Evolutionary conservation across 1,140 invertebrate genomes (phyloP).

Genomic region (Eurosta solidaginis): DNA sequence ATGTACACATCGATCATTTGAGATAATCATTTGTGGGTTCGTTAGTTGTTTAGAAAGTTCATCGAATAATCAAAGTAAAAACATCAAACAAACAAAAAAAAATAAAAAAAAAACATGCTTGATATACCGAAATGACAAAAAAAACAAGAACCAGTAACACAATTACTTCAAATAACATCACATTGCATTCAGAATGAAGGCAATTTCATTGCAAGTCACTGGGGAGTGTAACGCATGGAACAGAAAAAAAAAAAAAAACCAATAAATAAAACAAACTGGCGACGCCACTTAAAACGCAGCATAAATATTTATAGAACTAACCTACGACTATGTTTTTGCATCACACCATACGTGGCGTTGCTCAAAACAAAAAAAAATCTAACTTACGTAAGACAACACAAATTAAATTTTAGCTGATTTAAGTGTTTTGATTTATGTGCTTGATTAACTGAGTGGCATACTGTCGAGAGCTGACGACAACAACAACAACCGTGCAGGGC

Average conservation of each 20-base stretch:
- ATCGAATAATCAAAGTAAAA: slow-evolving; percentile 20
- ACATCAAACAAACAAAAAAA: background rate
- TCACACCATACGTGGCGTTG: too few relatives aligned
- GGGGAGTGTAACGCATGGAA: background rate
- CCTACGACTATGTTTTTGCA: background rate
- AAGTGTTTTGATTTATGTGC: background rate
- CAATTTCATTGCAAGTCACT: background rate
- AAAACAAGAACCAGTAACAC: background rate
- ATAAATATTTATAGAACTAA: background rate
- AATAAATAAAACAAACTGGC: background rate
- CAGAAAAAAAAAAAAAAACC: too few relatives aligned
- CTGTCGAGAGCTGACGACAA: too few relatives aligned
- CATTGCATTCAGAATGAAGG: slow-evolving; percentile 5
- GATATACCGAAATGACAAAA: background rate
- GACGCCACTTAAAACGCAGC: background rate
- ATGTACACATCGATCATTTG: background rate
- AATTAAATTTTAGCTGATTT: background rate
- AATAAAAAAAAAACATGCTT: background rate
- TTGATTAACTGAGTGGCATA: background rate
- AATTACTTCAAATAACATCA: background rate
- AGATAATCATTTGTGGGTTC: background rate
- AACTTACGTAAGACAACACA: too few relatives aligned
- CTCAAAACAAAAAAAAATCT: too few relatives aligned
- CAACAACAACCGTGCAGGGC: too few relatives aligned
- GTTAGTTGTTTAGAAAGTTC: slow-evolving; percentile 4